phyloP scores from a whole-genome alignment of 1,140 invertebrate species.

The Chlorops oryzae region DNA sequence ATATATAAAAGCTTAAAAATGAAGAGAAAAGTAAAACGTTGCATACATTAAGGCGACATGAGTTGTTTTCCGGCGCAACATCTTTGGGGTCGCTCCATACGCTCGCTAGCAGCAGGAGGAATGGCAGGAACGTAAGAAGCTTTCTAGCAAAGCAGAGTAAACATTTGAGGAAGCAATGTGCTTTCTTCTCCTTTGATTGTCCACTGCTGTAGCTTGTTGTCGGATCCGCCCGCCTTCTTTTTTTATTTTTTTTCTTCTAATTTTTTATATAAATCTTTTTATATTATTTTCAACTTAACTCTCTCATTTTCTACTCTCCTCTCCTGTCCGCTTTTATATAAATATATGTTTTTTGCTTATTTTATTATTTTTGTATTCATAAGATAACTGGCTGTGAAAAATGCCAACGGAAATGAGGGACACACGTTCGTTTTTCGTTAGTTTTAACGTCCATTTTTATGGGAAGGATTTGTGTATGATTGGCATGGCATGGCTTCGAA shows the following conservation, averaged over 20 bases:
- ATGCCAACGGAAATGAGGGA: slow-evolving; percentile 18
- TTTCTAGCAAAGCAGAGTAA: too few relatives aligned
- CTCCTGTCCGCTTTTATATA: too few relatives aligned
- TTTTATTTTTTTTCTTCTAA: slow-evolving; percentile 1
- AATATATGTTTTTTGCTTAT: slow-evolving; percentile 5
- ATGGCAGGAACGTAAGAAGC: too few relatives aligned
- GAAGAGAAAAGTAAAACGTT: slow-evolving; percentile 7
- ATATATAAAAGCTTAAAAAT: too few relatives aligned
- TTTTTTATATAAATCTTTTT: slow-evolving; percentile 7
- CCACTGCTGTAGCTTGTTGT: neutral
- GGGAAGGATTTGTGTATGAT: too few relatives aligned
- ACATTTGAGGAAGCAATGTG: too few relatives aligned
- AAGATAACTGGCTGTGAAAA: slow-evolving; percentile 16
- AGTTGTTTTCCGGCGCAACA: slow-evolving; percentile 8
- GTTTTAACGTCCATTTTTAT: too few relatives aligned
- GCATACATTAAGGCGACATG: slow-evolving; percentile 18
- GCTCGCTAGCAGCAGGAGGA: too few relatives aligned
- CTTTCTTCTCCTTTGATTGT: neutral
- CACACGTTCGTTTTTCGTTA: slow-evolving; percentile 17
- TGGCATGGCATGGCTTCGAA: too few relatives aligned
- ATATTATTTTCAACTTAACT: neutral
- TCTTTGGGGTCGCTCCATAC: too few relatives aligned
- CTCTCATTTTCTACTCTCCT: too few relatives aligned
- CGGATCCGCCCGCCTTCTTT: neutral
- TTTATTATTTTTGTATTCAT: slow-evolving; percentile 11